Conservation (phyloP, 2,888 invertebrate genomes). For the Drosophila colorata region DNA sequence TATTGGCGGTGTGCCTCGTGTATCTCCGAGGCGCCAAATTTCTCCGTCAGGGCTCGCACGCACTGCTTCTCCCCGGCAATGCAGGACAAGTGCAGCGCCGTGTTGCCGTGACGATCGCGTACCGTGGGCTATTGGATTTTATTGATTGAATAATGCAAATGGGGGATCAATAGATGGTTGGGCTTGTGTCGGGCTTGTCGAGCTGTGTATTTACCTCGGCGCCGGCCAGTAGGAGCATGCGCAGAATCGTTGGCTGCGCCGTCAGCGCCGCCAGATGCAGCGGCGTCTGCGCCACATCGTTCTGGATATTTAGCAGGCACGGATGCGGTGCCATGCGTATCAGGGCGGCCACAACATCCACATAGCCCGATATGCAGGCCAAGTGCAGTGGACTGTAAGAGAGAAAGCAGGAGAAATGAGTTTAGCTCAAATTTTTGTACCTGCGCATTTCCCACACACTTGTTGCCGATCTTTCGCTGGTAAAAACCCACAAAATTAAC, state of each 20-base stretch:
- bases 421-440: constrained; percentile 36
- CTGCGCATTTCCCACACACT: constrained; percentile 62
- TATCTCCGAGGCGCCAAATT: constrained; percentile 87
- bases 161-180: constrained; percentile 15
- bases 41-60: constrained; percentile 90
- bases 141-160: constrained; percentile 1
- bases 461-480: constrained; percentile 28
- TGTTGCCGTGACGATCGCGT: constrained; percentile 92
- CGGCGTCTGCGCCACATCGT: constrained; percentile 92
- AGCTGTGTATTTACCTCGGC: constrained; percentile 86
- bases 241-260: constrained; percentile 90
- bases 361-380: constrained; percentile 91
- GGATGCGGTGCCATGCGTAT: constrained; percentile 92
- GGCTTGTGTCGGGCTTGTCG: background rate
- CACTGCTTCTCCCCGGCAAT: constrained; percentile 89
- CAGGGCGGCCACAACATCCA: constrained; percentile 90
- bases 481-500: constrained; percentile 56
- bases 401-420: constrained; percentile 18
- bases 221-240: constrained; percentile 92
- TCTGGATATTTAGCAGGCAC: constrained; percentile 91
- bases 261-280: constrained; percentile 95
- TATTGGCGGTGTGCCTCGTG: constrained; percentile 84
- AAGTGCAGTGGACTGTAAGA: constrained; percentile 92
- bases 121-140: constrained; percentile 85
- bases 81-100: constrained; percentile 94